Base-by-base conservation (phyloP, 2,113 vertebrate genomes). In the Gambusia holbrooki region DNA sequence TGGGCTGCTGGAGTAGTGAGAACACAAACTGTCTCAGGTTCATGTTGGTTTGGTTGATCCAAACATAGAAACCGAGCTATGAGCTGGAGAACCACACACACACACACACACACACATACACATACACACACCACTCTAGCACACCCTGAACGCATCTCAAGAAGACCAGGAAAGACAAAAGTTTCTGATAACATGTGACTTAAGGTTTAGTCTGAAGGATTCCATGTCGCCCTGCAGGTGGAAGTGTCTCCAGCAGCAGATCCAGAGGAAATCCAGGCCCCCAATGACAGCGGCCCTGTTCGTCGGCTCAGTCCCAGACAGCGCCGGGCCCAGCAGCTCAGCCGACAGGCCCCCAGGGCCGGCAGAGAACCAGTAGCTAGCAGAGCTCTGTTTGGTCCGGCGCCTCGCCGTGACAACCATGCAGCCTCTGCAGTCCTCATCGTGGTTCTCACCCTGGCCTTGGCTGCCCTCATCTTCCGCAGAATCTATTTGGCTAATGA, bases 401-500 rank as follows among this genome's bases (percentile, higher is more conserved):
- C 90, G 0, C 93, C 93, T 63, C 96, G 76, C 2, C 96, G 90
- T 32, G 92, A 88, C 0, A 95, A 94, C 92, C 94, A 95, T 61
- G 91, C 96, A 0, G 97, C 96, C 3, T 96, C 96, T 0, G 96
- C 93, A 0, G 86, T 96, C 35, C 94, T 99, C 64, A 98, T 99
- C 15, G 92, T 98, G 81, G 90, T 99, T 62, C 95, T 99, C 87
- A 96, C 97, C 73, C 94, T 99, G 48, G 97, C 96, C 0, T 90
- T 99, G 73, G 96, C 97, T 11, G 96, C 95, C 0, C 97, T 99
- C 79, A 96, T 99, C 90, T 98, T 99, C 85, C 96, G 98, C 71
- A 94, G 98, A 79, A 96, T 99, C 92, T 99, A 96, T 89, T 88
- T 98, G 92, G 95, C 97, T 67, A 95, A 99, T 1, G 97, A 99